phyloP scores from a whole-genome alignment of 2,113 vertebrate genomes.

The Chionomys nivalis region DNA sequence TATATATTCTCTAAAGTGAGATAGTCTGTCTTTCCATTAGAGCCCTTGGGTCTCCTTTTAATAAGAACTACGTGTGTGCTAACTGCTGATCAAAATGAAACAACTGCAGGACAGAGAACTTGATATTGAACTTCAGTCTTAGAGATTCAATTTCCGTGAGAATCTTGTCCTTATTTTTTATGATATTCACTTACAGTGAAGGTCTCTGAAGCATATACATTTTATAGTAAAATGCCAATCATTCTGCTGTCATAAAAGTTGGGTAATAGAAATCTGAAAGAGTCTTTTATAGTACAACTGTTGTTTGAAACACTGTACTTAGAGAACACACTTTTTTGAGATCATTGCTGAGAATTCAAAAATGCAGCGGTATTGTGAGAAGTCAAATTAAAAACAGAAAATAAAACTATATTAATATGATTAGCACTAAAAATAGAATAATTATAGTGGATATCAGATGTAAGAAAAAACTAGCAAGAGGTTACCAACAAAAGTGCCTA shows the following conservation, averaged over 20 bases:
- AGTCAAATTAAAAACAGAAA: background rate
- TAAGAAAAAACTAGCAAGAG: background rate
- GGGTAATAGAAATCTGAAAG: background rate
- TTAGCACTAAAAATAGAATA: background rate
- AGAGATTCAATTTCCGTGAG: background rate
- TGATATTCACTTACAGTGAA: background rate
- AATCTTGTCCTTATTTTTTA: background rate
- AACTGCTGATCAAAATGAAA: background rate
- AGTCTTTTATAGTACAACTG: background rate
- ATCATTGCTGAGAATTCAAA: constrained; percentile 6
- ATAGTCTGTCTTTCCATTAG: background rate
- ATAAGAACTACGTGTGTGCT: background rate
- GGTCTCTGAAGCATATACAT: background rate
- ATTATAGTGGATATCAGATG: background rate
- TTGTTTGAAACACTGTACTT: background rate
- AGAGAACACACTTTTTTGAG: background rate
- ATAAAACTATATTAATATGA: background rate
- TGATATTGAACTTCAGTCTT: background rate
- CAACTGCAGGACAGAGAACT: background rate
- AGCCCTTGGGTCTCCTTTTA: background rate
- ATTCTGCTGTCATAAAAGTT: background rate
- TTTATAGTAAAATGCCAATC: background rate
- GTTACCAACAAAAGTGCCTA: background rate
- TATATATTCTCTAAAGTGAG: background rate
- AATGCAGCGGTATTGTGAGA: background rate